Percentiles rank a stretch among this genome's conserved stretches.
These are phyloP conservation scores for Galagoides demidoff DNA, from an alignment of 2,797 vertebrate species.

Conservation along the genomic window DNA sequence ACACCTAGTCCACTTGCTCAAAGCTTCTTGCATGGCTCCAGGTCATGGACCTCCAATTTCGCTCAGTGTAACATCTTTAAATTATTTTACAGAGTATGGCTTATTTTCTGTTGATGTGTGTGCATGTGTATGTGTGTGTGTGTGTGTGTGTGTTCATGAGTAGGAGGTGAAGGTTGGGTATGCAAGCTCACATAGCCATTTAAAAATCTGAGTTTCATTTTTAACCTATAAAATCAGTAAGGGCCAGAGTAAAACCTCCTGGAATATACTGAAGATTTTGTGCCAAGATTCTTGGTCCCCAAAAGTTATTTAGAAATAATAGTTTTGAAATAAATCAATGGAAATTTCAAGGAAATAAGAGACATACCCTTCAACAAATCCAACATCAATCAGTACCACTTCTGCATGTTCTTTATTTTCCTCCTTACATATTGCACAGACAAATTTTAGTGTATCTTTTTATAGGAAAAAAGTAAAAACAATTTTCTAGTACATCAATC, in stretches of 20 bases:
- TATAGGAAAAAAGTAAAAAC: background rate
- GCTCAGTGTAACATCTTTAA: too few species aligned
- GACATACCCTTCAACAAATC: background rate
- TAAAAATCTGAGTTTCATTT: background rate
- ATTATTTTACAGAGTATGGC: too few species aligned
- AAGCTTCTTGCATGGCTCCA: too few species aligned
- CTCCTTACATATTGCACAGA: background rate
- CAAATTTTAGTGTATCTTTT: background rate
- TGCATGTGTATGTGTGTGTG: too few species aligned
- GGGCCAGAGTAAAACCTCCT: conserved; percentile 2
- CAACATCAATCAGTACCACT: background rate
- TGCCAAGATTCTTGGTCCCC: background rate
- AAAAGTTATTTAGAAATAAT: conserved; percentile 32
- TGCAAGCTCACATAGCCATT: background rate
- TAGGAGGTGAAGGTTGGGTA: background rate
- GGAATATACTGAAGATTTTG: background rate
- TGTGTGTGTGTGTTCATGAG: background rate
- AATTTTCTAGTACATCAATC: background rate
- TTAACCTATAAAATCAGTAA: conserved; percentile 10
- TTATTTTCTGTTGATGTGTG: too few species aligned
- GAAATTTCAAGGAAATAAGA: conserved; percentile 28
- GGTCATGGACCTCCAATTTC: too few species aligned
- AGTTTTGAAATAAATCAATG: conserved; percentile 38
- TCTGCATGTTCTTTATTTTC: background rate
- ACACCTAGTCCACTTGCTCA: too few species aligned